phyloP scores from a whole-genome alignment of 2,113 vertebrate species.

The Forbesichthys agassizii region DNA sequence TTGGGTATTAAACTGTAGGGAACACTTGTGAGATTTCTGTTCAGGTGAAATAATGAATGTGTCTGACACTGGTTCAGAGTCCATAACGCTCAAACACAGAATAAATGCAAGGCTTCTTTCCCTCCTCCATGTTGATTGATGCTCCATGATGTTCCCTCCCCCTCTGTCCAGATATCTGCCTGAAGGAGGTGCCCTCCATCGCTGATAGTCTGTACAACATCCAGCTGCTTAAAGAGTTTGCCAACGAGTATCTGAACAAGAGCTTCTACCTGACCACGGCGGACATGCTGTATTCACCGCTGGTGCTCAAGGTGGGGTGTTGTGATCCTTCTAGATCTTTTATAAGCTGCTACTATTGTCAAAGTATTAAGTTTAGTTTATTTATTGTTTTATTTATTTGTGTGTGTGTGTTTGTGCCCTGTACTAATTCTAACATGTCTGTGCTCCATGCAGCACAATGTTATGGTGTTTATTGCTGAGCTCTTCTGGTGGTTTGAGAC shows the following conservation, averaged over 20 bases:
- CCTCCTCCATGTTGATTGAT: not conserved
- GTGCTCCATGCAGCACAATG: conserved; percentile 57
- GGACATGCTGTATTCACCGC: conserved; percentile 91
- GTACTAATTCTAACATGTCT: not conserved
- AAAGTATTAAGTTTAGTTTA: no score
- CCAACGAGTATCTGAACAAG: conserved; percentile 87
- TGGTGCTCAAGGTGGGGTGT: conserved; percentile 87
- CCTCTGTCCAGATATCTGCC: conserved; percentile 85
- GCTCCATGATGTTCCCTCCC: not conserved
- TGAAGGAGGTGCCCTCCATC: conserved; percentile 91
- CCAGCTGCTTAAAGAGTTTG: conserved; percentile 89
- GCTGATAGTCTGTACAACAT: conserved; percentile 96
- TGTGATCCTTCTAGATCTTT: not conserved
- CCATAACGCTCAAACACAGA: no score
- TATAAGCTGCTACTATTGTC: not conserved
- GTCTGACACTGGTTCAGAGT: no score
- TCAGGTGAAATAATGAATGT: no score
- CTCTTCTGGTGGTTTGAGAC: conserved; percentile 99
- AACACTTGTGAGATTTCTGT: no score
- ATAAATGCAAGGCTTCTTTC: not conserved
- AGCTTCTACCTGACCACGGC: conserved; percentile 92
- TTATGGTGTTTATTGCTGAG: conserved; percentile 92
- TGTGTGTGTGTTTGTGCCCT: not conserved
- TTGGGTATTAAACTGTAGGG: no score
- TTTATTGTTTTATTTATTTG: no score